Base-by-base conservation (phyloP, 2,888 invertebrate genomes). In the Chouioia cunea region DNA sequence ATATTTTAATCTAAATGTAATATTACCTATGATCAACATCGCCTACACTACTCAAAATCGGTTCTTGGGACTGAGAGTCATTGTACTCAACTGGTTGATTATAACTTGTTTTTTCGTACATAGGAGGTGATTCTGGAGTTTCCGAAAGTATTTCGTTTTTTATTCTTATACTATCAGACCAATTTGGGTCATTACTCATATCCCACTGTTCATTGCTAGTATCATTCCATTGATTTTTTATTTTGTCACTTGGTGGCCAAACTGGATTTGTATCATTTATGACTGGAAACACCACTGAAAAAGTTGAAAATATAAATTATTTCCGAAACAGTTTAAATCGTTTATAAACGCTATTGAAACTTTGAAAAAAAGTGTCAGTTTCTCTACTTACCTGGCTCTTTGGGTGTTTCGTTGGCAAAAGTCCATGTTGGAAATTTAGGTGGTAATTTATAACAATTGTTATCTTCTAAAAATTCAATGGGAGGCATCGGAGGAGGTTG, bases 101-200 rank as follows among this genome's bases (percentile, higher is more conserved):
- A 68, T 88, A 88, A 46, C 88, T 87, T 77, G 91, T 88, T 77
- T 90, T 89, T 76, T 91, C 91, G 75, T 89, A 91, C 74, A 88
- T 87, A 0, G 91, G 91, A 22, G 92, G 91, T 58, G 91, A 91
- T 75, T 90, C 90, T 0, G 91, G 91, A 0, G 91, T 91, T 77
- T 90, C 90, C 2, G 86, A 79, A 1, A 83, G 70, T 53, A 79
- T 64, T n/a, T 70, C 73, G 47, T 80, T 79, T 36, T 76, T 82
- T 65, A 80, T 81, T 12, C 77, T 74, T 47, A 77, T 68, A 48
- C 77, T 78, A 23, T 76, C 77, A 0, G 80, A 65, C 85, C 85
- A 85, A n/a, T 74, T 75, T 6, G 79, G 65, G 14, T 72, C 74
- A 63, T 79, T 80, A 63, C 73, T 76, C 23, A 80, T 65, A 58